Conservation (phyloP, 1,140 invertebrate genomes). For the Dendrolimus punctatus region DNA sequence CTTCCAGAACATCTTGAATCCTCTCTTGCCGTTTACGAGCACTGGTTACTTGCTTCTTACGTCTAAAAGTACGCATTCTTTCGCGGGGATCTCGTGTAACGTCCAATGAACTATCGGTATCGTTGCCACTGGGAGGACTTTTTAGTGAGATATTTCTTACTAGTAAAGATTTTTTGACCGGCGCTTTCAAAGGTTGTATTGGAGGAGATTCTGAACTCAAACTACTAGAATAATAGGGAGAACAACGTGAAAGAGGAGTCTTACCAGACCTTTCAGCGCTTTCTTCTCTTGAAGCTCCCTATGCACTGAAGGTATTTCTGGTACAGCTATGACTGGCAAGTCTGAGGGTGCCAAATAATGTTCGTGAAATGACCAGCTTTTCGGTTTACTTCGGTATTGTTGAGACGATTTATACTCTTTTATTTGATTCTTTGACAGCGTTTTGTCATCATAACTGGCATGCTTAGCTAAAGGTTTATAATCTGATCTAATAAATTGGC, state of each 20-base stretch:
- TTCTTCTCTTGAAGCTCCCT: constrained; percentile 65
- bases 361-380: constrained; percentile 76
- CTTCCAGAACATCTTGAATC: constrained; percentile 70
- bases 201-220: constrained; percentile 79
- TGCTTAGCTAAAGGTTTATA: constrained; percentile 75
- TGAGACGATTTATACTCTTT: constrained; percentile 75
- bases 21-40: constrained; percentile 72
- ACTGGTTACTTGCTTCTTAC: constrained; percentile 73
- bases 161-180: constrained; percentile 70
- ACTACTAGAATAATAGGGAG: constrained; percentile 80
- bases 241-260: constrained; percentile 75
- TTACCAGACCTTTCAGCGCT: constrained; percentile 55
- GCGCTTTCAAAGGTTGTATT: constrained; percentile 73
- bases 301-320: constrained; percentile 54
- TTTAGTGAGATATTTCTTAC: constrained; percentile 71
- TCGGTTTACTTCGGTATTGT: constrained; percentile 70
- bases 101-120: constrained; percentile 79
- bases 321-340: constrained; percentile 55
- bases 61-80: constrained; percentile 74
- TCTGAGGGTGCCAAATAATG: constrained; percentile 71
- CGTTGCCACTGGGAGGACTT: constrained; percentile 79
- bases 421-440: constrained; percentile 75
- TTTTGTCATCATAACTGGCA: constrained; percentile 75
- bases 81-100: constrained; percentile 74
- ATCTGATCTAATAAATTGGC: constrained; percentile 56